These are phyloP conservation scores for Ophioninae sp. DNA, from an alignment of 2,888 invertebrate genomes.

Conservation along the genomic window DNA sequence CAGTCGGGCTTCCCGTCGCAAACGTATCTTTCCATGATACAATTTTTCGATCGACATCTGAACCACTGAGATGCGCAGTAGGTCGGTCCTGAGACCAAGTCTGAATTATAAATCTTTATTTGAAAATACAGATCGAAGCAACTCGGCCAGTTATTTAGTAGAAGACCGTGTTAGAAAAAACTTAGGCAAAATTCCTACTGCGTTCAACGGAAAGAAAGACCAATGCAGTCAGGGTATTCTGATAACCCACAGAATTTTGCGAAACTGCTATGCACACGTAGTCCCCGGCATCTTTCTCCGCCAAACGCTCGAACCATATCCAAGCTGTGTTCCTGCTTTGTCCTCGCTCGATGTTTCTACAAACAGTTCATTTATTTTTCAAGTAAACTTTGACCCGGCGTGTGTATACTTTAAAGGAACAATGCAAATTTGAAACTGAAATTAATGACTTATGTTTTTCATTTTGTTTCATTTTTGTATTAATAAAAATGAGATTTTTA, in stretches of 20 bases:
- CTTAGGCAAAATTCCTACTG: slow-evolving; percentile 62
- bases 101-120: neutral
- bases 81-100: slow-evolving; percentile 60
- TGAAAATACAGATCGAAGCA: too few relatives aligned
- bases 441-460: too few relatives aligned
- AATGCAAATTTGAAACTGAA: too few relatives aligned
- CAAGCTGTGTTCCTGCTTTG: slow-evolving; percentile 66
- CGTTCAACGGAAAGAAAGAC: slow-evolving; percentile 69
- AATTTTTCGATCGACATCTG: slow-evolving; percentile 76
- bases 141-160: too few relatives aligned
- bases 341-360: slow-evolving; percentile 64
- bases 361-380: too few relatives aligned
- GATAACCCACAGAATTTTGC: slow-evolving; percentile 49
- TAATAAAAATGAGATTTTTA: too few relatives aligned
- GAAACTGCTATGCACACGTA: slow-evolving; percentile 70
- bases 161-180: neutral
- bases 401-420: too few relatives aligned
- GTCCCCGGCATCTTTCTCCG: slow-evolving; percentile 71
- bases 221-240: slow-evolving; percentile 50
- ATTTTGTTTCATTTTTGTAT: too few relatives aligned
- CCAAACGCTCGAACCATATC: slow-evolving; percentile 69
- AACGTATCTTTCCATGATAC: slow-evolving; percentile 82
- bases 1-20: slow-evolving; percentile 83
- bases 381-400: neutral
- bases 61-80: slow-evolving; percentile 74